These are phyloP conservation scores for Syngnathus acus DNA, from an alignment of 2,797 vertebrate genomes.

Conservation along the genomic window DNA sequence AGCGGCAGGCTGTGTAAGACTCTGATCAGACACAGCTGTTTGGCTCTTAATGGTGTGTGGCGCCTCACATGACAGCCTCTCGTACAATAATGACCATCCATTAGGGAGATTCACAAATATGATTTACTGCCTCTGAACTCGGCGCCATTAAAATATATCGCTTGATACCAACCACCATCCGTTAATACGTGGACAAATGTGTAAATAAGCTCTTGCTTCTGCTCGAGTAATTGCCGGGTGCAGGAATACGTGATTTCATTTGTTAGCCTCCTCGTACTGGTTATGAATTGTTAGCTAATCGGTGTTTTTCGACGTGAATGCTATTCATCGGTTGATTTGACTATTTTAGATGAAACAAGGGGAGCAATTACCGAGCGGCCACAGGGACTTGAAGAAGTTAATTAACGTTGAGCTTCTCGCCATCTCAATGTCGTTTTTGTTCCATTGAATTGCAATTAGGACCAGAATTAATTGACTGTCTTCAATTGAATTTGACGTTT, in stretches of 20 bases:
- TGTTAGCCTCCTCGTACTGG: not conserved
- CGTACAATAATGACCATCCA: constrained; percentile 42
- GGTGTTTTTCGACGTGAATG: not conserved
- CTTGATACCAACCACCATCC: not conserved
- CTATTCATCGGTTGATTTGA: not conserved
- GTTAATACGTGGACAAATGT: constrained; percentile 12
- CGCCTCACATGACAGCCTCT: constrained; percentile 38
- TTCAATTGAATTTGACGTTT: not conserved
- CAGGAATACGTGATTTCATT: not conserved
- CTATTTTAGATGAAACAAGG: not conserved
- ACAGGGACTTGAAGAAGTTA: not conserved
- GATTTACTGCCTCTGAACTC: constrained; percentile 15
- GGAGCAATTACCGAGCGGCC: not conserved
- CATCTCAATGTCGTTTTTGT: not conserved
- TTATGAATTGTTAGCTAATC: not conserved
- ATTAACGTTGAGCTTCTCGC: not conserved
- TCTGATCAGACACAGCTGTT: constrained; percentile 56
- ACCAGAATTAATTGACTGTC: not conserved
- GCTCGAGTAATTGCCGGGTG: not conserved
- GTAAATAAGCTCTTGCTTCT: not conserved
- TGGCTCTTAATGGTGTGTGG: constrained; percentile 52
- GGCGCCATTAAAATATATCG: constrained; percentile 6
- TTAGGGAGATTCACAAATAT: constrained; percentile 15
- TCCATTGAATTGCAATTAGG: not conserved
- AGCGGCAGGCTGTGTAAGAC: constrained; percentile 44